These are phyloP conservation scores for Crocuta crocuta DNA, from an alignment of 2,113 vertebrate genomes.

Conservation along the genomic window DNA sequence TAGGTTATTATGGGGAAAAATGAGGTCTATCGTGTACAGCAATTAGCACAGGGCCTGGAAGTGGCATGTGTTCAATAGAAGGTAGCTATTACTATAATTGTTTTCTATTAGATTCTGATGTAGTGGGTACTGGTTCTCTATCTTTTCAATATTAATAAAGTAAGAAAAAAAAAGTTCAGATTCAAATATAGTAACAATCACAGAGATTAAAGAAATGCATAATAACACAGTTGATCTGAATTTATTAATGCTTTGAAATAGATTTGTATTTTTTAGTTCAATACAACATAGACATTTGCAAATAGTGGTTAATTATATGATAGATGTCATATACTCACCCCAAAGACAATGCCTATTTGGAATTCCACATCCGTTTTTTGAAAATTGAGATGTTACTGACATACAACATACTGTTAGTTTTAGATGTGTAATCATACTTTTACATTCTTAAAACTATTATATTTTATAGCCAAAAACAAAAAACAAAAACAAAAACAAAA, in stretches of 20 bases:
- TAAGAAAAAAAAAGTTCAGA: not conserved
- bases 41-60: not conserved
- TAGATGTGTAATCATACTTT: not conserved
- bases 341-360: not conserved
- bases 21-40: not conserved
- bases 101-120: not conserved
- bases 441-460: constrained; percentile 21
- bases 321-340: not conserved
- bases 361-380: not conserved
- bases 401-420: not conserved
- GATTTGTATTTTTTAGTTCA: constrained; percentile 5
- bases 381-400: not conserved
- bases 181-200: not conserved
- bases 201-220: not conserved
- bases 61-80: not conserved
- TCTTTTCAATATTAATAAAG: constrained; percentile 37
- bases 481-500: not conserved
- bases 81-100: not conserved
- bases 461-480: not conserved
- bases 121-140: not conserved
- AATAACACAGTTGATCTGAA: not conserved
- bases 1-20: not conserved
- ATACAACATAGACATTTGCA: not conserved
- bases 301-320: not conserved
- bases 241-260: constrained; percentile 35